Conservation (phyloP, 2,888 invertebrate genomes). For the Anthrax anthrax region DNA sequence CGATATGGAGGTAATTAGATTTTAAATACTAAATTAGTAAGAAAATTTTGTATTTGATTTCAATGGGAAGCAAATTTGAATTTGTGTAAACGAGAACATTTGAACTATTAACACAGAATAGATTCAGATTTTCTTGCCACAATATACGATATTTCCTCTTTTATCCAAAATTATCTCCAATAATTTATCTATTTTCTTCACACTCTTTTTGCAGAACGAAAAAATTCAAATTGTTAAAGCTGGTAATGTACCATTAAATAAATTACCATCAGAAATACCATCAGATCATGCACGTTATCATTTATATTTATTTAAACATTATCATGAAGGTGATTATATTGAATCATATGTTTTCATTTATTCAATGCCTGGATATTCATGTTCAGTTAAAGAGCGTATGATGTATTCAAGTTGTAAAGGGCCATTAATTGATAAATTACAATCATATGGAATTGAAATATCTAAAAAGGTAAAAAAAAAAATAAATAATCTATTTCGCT, state of each 20-base stretch:
- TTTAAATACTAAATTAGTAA: neutral
- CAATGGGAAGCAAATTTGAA: no score
- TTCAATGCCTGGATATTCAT: constrained; percentile 94
- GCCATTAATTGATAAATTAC: constrained; percentile 71
- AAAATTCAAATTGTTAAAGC: constrained; percentile 69
- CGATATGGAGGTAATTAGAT: constrained; percentile 45
- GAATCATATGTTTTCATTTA: constrained; percentile 91
- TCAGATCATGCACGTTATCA: constrained; percentile 69
- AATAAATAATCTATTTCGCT: neutral
- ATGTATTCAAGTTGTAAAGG: constrained; percentile 96
- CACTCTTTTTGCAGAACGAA: constrained; percentile 45
- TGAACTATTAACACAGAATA: no score
- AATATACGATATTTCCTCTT: no score
- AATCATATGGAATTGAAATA: constrained; percentile 62
- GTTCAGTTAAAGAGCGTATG: constrained; percentile 96
- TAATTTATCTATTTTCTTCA: constrained; percentile 8
- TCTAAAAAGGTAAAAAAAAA: constrained; percentile 59
- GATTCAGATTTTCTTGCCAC: no score
- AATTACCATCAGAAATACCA: constrained; percentile 68
- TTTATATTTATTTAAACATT: constrained; percentile 78
- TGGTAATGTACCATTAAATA: constrained; percentile 48
- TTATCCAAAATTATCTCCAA: no score
- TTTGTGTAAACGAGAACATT: no score
- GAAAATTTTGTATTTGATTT: no score
- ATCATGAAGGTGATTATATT: constrained; percentile 80